These are phyloP conservation scores for Stegodyphus mimosarum DNA, from an alignment of 1,140 invertebrate genomes.

Conservation along the genomic window DNA sequence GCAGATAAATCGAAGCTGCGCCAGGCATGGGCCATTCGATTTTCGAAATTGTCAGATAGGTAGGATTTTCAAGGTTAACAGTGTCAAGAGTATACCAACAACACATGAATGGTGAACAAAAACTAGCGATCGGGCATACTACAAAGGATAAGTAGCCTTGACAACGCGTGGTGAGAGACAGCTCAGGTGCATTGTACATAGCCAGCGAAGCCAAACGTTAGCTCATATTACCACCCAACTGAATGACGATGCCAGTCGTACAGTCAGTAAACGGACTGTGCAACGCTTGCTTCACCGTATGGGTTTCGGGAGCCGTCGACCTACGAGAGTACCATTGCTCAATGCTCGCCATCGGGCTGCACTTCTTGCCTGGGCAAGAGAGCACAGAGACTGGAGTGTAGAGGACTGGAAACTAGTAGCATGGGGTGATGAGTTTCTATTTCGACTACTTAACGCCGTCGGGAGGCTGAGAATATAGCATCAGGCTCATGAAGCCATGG, in stretches of 20 bases:
- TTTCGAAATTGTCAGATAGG: not conserved
- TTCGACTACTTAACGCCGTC: too few relatives aligned
- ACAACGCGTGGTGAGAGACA: not conserved
- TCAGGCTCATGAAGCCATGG: too few relatives aligned
- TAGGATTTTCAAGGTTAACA: not conserved
- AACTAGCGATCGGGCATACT: not conserved
- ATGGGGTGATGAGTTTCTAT: too few relatives aligned
- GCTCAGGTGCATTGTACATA: not conserved
- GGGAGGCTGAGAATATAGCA: too few relatives aligned
- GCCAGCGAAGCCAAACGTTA: too few relatives aligned
- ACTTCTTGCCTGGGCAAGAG: slow-evolving; percentile 4
- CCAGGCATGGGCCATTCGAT: too few relatives aligned
- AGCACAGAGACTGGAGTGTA: not conserved
- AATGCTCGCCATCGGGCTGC: not conserved
- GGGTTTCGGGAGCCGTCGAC: too few relatives aligned
- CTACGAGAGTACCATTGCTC: slow-evolving; percentile 5
- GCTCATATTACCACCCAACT: slow-evolving; percentile 10
- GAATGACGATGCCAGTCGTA: not conserved
- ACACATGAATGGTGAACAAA: slow-evolving; percentile 3
- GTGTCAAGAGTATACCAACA: slow-evolving; percentile 2
- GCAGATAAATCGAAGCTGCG: not conserved
- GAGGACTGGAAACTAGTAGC: too few relatives aligned
- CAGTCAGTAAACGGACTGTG: slow-evolving; percentile 10
- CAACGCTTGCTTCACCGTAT: slow-evolving; percentile 1
- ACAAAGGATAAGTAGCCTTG: slow-evolving; percentile 14